phyloP scores from a whole-genome alignment of 92 coral and sea anemone genomes.

The Heteractis magnifica region DNA sequence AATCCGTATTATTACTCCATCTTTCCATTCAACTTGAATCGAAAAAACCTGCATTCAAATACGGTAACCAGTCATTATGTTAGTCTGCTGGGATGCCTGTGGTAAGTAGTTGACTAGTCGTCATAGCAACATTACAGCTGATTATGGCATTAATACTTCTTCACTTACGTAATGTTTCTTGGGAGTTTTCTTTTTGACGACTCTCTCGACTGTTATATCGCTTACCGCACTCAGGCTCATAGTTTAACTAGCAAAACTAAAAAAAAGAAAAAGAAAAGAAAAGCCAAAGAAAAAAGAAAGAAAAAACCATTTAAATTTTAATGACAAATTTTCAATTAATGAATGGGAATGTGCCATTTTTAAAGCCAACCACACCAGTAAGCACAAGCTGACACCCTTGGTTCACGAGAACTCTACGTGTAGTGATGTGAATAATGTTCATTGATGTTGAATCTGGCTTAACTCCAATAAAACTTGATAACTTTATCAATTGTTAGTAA shows the following conservation, averaged over 20 bases:
- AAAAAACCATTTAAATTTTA: no score
- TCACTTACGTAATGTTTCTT: constrained; percentile 56
- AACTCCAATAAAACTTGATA: no score
- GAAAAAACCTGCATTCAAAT: constrained; percentile 37
- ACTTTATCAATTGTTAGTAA: no score
- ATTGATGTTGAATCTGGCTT: no score
- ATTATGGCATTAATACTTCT: no score
- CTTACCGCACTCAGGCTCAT: constrained; percentile 34
- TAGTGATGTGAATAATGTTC: no score
- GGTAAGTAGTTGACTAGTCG: not conserved
- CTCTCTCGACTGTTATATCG: constrained; percentile 50
- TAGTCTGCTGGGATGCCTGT: not conserved
- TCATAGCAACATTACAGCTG: constrained; percentile 1
- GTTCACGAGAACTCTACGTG: no score
- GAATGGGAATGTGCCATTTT: no score
- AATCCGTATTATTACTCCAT: constrained; percentile 38
- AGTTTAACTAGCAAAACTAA: not conserved
- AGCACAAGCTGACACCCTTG: no score
- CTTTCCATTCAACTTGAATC: constrained; percentile 60
- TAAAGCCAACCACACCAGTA: no score
- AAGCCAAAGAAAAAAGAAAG: no score
- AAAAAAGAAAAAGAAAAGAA: not conserved
- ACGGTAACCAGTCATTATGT: not conserved
- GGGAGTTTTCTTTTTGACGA: constrained; percentile 43
- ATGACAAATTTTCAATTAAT: no score